phyloP scores from a whole-genome alignment of 1,140 invertebrate species.

The Eufriesea mexicana region DNA sequence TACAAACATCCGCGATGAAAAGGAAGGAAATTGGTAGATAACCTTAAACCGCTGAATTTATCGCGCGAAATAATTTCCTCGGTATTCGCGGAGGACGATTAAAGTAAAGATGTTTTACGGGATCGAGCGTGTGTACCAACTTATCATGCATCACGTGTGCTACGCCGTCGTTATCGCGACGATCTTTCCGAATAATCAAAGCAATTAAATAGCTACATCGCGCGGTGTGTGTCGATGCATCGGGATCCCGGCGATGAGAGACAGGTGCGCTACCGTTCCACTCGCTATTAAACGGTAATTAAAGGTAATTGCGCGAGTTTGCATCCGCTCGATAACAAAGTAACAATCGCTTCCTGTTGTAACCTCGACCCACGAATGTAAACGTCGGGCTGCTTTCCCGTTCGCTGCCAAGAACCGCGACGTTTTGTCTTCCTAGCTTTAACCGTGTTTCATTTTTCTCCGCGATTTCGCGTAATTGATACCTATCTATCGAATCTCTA shows the following conservation, averaged over 20 bases:
- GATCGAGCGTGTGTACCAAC: constrained; percentile 16
- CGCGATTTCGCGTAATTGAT: no score
- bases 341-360: constrained; percentile 63
- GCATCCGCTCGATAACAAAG: constrained; percentile 65
- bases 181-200: constrained; percentile 62
- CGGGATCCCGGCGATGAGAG: constrained; percentile 48
- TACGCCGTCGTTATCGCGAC: constrained; percentile 16
- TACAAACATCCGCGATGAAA: neutral
- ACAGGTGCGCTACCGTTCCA: constrained; percentile 43
- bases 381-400: constrained; percentile 40
- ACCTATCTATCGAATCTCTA: no score
- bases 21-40: neutral
- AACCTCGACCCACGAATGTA: constrained; percentile 36
- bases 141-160: constrained; percentile 16
- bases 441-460: no score
- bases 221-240: constrained; percentile 58
- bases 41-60: neutral
- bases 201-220: constrained; percentile 56
- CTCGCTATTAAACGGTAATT: constrained; percentile 69
- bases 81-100: constrained; percentile 17
- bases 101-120: neutral
- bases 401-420: no score
- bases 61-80: constrained; percentile 1
- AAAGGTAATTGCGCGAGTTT: constrained; percentile 67
- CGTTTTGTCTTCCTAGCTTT: neutral